Conservation (phyloP, 1,140 invertebrate genomes). For the Drosophila guanche region DNA sequence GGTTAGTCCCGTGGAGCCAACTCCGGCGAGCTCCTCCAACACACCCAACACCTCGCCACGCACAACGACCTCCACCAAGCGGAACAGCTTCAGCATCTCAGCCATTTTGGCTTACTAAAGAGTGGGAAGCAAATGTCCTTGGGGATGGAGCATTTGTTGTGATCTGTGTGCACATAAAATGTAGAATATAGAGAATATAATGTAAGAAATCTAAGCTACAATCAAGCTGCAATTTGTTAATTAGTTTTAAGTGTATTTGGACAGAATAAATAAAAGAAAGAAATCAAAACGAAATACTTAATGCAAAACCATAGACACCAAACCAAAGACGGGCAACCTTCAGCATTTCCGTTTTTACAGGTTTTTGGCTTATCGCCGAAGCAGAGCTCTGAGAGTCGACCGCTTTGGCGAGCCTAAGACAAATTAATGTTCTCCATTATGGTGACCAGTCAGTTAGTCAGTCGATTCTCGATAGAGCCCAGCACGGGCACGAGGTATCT, state of each 20-base stretch:
- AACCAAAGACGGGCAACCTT: slow-evolving; percentile 47
- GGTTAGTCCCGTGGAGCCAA: slow-evolving; percentile 14
- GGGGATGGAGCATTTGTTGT: slow-evolving; percentile 31
- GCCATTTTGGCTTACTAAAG: slow-evolving; percentile 76
- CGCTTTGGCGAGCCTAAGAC: slow-evolving; percentile 66
- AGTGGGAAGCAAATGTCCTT: too few relatives aligned
- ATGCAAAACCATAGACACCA: slow-evolving; percentile 33
- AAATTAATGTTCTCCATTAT: slow-evolving; percentile 80
- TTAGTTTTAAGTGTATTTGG: slow-evolving; percentile 67
- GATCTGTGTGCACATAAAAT: slow-evolving; percentile 64
- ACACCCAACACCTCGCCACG: slow-evolving; percentile 41
- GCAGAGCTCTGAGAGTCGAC: slow-evolving; percentile 25
- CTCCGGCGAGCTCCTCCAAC: slow-evolving; percentile 19
- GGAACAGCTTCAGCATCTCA: slow-evolving; percentile 79
- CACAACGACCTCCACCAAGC: slow-evolving; percentile 55
- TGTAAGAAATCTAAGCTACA: slow-evolving; percentile 41
- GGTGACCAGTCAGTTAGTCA: slow-evolving; percentile 25
- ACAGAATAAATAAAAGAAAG: slow-evolving; percentile 12
- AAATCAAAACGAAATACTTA: slow-evolving; percentile 13
- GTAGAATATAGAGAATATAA: slow-evolving; percentile 16
- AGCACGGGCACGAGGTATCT: slow-evolving; percentile 39
- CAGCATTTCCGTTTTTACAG: slow-evolving; percentile 76
- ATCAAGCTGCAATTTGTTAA: slow-evolving; percentile 58
- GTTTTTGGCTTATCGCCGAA: slow-evolving; percentile 47
- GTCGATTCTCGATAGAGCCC: slow-evolving; percentile 5